Evolutionary conservation across 2,797 vertebrate species (phyloP).

Genomic region (Lepus townsendii): DNA sequence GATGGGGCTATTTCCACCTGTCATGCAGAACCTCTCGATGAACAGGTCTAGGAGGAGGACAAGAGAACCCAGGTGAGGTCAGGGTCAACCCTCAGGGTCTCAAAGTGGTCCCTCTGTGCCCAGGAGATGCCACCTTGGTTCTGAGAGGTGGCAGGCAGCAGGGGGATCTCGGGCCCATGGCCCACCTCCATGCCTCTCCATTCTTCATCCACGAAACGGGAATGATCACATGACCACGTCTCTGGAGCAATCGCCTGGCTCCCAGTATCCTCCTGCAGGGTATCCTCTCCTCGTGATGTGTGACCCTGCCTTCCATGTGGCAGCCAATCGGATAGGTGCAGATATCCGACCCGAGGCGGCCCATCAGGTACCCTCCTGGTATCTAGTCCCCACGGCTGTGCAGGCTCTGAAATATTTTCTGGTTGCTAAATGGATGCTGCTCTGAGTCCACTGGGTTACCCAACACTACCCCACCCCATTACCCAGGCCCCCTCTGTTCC

Average conservation of each 20-base stretch:
- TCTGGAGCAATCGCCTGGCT: not conserved
- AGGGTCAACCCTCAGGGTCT: not conserved
- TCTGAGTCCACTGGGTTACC: not conserved
- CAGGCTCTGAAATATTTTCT: not conserved
- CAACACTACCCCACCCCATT: not conserved
- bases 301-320: not conserved
- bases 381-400: too few species aligned
- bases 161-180: not conserved
- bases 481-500: not conserved
- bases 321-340: not conserved
- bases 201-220: not conserved
- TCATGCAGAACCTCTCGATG: slow-evolving; percentile 99
- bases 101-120: not conserved
- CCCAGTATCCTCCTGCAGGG: not conserved
- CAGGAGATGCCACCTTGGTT: not conserved
- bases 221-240: not conserved
- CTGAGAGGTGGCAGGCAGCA: not conserved
- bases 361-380: not conserved
- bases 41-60: slow-evolving; percentile 92
- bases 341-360: not conserved
- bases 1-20: slow-evolving; percentile 96
- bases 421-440: not conserved
- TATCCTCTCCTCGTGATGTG: not conserved
- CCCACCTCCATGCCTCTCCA: not conserved
- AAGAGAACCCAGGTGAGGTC: slow-evolving; percentile 14